Evolutionary conservation across 1,140 invertebrate species (phyloP), one percentile per base, ranked within the genome.

Genomic region (Aphelenchoides besseyi): DNA sequence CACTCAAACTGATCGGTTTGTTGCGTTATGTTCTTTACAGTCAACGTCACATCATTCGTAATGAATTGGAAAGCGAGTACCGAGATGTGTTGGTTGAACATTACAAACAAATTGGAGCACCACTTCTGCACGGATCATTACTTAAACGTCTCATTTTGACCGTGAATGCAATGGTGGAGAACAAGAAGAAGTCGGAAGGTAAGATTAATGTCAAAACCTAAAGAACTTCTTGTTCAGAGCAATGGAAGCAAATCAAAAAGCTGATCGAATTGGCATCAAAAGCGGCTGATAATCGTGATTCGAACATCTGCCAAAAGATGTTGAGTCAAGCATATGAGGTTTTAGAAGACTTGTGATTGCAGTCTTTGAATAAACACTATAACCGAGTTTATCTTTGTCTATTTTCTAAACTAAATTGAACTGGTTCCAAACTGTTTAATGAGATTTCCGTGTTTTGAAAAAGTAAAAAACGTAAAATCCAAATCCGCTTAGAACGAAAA

Each of bases 401-500:
- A n/a, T n/a, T n/a, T n/a, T n/a, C n/a, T n/a, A n/a, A n/a, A n/a
- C n/a, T n/a, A n/a, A n/a, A n/a, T n/a, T n/a, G n/a, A n/a, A n/a
- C n/a, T n/a, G n/a, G n/a, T n/a, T n/a, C n/a, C n/a, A n/a, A n/a
- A n/a, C 41, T 23, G 41, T 48, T 48, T 23, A 48, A 12, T 48
- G 12, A 16, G 12, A 16, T 48, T 48, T 48, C 12, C 41, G 41
- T 23, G 41, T 48, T 23, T 48, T 48, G 12, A 48, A 23, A 23
- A 48, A 48, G 23, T 48, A 48, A 48, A 48, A 48, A 12, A 69
- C 1, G 61, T 77, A 79, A 55, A 78, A 63, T 9, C 68, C 8
- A 29, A 79, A 77, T 33, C 75, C 75, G 28, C 41, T 28, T 32
- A 70, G 54, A 2, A 77, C 76, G 36, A 70, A 78, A 8, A 35